These are phyloP conservation scores for Cephus sareptanus DNA, from an alignment of 2,888 invertebrate species.

Conservation along the genomic window DNA sequence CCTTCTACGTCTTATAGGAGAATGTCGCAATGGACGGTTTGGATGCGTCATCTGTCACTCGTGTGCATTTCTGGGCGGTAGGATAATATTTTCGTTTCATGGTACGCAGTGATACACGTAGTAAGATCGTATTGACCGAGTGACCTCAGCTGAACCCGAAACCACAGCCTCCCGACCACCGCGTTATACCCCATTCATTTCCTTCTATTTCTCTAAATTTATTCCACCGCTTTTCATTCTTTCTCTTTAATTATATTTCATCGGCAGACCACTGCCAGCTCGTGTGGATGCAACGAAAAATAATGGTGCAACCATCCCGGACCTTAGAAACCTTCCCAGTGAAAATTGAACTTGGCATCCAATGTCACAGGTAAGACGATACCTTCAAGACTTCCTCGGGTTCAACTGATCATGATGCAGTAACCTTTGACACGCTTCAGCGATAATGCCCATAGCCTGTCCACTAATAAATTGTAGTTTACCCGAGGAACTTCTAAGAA, in stretches of 20 bases:
- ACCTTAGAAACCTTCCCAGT: neutral
- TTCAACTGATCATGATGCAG: neutral
- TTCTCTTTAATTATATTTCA: neutral
- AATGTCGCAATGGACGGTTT: constrained; percentile 8
- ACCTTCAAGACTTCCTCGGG: neutral
- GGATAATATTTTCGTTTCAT: constrained; percentile 61
- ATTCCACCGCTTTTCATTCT: neutral
- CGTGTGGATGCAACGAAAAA: neutral
- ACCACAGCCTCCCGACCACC: constrained; percentile 26
- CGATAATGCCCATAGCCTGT: neutral
- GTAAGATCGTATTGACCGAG: constrained; percentile 38
- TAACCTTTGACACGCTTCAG: neutral
- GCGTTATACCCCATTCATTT: neutral
- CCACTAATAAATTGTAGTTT: neutral
- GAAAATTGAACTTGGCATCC: neutral
- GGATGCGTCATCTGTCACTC: constrained; percentile 28
- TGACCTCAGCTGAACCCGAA: constrained; percentile 53
- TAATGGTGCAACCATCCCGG: neutral
- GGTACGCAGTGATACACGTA: constrained; percentile 41
- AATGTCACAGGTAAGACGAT: neutral
- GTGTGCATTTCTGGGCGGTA: constrained; percentile 28
- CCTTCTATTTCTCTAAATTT: neutral
- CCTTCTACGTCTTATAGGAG: constrained; percentile 2
- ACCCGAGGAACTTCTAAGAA: neutral
- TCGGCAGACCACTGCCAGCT: neutral